Evolutionary conservation across 2,113 vertebrate genomes (phyloP), one percentile per base, ranked within the genome.

Genomic region (Dromas ardeola): DNA sequence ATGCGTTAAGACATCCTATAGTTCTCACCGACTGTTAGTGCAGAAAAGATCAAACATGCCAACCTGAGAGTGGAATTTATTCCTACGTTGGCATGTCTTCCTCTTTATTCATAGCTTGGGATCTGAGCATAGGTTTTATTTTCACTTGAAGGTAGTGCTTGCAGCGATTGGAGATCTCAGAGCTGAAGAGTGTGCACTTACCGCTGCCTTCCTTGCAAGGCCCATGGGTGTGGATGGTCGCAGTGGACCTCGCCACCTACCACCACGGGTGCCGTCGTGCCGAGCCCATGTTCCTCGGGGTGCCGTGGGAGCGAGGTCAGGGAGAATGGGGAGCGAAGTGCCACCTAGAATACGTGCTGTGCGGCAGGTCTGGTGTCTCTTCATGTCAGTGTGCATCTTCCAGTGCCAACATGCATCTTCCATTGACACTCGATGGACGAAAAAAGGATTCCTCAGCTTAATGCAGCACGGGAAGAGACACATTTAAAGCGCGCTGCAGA

Each of bases 271-370:
- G 47, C 36, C 1, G 1, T 13, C 2, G 1, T 13, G 53, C 27
- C 2, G 6, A 61, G 61, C 47, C 43, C 58, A 11, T 0, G 1
- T 61, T 59, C 45, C 14, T 43, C 9, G 0, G 6, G 23, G 18
- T 38, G n/a, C 42, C 0, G 0, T n/a, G 32, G 25, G 32, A 47
- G 38, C 0, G 2, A 22, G 29, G 21, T n/a, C 0, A 0, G 30
- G 23, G 38, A 65, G 30, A 21, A 36, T 1, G 30, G 56, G 49
- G 38, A 81, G 34, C 27, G 9, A 14, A 34, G 14, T 29, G 25
- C 49, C 1, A 1, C 6, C 0, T 8, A 29, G 63, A 27, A 21
- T 30, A 13, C 0, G 2, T 10, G 17, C 52, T 78, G 17, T 29
- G 15, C 30, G 13, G 30, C 15, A 25, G 25, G 18, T 55, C 65